A percentile compares a stretch with the other conserved stretches of the same genome.
Conservation (phyloP, 53 echinoderm and acorn worm genomes). For the Patiria pectinifera region DNA sequence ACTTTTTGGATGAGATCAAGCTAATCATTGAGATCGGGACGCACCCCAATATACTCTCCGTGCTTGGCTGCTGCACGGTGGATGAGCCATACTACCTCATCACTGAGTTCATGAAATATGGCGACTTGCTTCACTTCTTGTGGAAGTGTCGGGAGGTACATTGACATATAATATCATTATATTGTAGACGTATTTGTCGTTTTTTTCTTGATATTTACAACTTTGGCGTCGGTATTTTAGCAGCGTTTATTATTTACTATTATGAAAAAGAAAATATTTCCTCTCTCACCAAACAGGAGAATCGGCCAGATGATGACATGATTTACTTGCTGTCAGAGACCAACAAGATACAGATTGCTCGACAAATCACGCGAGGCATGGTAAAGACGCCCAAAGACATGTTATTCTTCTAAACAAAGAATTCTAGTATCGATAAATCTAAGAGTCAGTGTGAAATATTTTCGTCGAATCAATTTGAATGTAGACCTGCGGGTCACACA, state of each 20-base stretch:
- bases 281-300: conserved; percentile 49
- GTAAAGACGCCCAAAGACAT: conserved; percentile 61
- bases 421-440: no score
- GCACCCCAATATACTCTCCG: conserved; percentile 93
- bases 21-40: conserved; percentile 88
- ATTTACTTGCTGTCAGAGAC: conserved; percentile 81
- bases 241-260: no score
- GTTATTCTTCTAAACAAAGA: no score
- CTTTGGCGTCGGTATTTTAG: no score
- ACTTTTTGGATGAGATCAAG: conserved; percentile 93
- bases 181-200: no score
- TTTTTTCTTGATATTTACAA: no score
- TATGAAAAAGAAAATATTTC: no score
- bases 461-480: no score
- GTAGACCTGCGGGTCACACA: no score
- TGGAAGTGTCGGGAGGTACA: conserved; percentile 89
- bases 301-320: conserved; percentile 73
- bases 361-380: conserved; percentile 93
- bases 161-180: no score
- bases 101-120: conserved; percentile 94
- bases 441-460: no score
- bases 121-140: conserved; percentile 92
- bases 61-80: conserved; percentile 88
- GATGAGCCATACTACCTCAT: conserved; percentile 93
- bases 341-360: conserved; percentile 84